These are phyloP conservation scores for Lepus oiostolus DNA, from an alignment of 2,797 vertebrate genomes.

Conservation along the genomic window DNA sequence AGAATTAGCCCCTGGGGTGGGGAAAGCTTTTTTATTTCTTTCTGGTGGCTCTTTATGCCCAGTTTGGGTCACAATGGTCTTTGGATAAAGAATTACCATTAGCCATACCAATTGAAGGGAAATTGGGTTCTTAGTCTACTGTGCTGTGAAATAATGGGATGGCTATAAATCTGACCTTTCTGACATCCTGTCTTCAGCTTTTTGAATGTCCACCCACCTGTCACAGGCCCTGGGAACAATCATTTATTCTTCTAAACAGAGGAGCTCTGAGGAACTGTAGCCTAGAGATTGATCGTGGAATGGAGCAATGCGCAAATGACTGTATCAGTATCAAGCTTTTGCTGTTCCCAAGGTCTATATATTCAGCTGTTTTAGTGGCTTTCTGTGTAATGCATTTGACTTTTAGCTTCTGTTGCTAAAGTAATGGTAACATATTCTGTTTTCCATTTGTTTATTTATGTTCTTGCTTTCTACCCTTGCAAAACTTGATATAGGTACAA, in stretches of 20 bases:
- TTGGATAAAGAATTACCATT: slow-evolving; percentile 73
- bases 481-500: slow-evolving; percentile 83
- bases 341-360: slow-evolving; percentile 64
- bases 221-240: slow-evolving; percentile 58
- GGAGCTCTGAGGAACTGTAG: not conserved
- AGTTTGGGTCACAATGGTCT: slow-evolving; percentile 62
- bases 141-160: slow-evolving; percentile 56
- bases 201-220: slow-evolving; percentile 51
- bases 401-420: slow-evolving; percentile 71
- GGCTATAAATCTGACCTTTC: slow-evolving; percentile 67
- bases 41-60: slow-evolving; percentile 48
- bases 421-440: slow-evolving; percentile 72
- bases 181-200: slow-evolving; percentile 51
- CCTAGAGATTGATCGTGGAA: slow-evolving; percentile 54
- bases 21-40: slow-evolving; percentile 47
- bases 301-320: slow-evolving; percentile 46
- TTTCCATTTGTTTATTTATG: slow-evolving; percentile 87
- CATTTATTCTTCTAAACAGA: slow-evolving; percentile 60
- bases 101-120: slow-evolving; percentile 46
- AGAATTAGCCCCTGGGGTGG: slow-evolving; percentile 39
- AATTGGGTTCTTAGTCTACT: slow-evolving; percentile 71
- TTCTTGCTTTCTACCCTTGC: slow-evolving; percentile 83
- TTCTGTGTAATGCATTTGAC: slow-evolving; percentile 1
- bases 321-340: not conserved
- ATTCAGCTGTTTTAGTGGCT: slow-evolving; percentile 65